phyloP scores from a whole-genome alignment of 2,113 vertebrate species.

The Neolamprologus brichardi region DNA sequence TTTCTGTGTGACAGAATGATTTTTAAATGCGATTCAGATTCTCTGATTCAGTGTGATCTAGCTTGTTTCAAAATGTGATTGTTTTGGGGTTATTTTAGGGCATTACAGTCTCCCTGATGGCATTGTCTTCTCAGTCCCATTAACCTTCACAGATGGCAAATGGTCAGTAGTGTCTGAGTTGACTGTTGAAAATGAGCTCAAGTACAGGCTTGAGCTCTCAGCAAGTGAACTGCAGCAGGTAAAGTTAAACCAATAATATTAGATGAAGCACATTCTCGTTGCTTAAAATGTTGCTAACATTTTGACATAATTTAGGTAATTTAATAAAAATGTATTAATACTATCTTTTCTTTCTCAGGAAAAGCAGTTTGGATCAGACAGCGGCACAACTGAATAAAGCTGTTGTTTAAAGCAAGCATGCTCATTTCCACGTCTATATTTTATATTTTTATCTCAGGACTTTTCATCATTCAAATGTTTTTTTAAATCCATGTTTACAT shows the following conservation, averaged over 20 bases:
- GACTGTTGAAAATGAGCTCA: conserved; percentile 51
- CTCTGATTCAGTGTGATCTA: neutral
- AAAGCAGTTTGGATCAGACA: conserved; percentile 48
- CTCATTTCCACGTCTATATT: neutral
- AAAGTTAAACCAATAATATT: neutral
- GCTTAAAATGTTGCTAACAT: neutral
- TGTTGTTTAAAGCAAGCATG: neutral
- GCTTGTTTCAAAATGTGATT: neutral
- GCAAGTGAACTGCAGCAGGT: conserved; percentile 76
- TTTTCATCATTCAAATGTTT: neutral
- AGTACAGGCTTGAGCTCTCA: conserved; percentile 55
- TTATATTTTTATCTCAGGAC: neutral
- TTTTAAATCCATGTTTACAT: neutral
- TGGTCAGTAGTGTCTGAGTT: conserved; percentile 71
- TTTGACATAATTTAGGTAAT: neutral
- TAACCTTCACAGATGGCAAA: conserved; percentile 73
- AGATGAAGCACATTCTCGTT: neutral
- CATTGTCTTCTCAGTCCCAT: conserved; percentile 83
- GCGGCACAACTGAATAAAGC: rapidly evolving
- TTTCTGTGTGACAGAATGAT: neutral
- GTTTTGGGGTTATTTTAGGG: conserved; percentile 54
- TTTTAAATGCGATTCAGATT: neutral
- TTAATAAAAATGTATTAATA: rapidly evolving
- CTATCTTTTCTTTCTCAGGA: conserved; percentile 34
- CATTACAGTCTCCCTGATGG: conserved; percentile 76